Base-by-base conservation (phyloP, 2,888 invertebrate species). In the Apotomis capreana region DNA sequence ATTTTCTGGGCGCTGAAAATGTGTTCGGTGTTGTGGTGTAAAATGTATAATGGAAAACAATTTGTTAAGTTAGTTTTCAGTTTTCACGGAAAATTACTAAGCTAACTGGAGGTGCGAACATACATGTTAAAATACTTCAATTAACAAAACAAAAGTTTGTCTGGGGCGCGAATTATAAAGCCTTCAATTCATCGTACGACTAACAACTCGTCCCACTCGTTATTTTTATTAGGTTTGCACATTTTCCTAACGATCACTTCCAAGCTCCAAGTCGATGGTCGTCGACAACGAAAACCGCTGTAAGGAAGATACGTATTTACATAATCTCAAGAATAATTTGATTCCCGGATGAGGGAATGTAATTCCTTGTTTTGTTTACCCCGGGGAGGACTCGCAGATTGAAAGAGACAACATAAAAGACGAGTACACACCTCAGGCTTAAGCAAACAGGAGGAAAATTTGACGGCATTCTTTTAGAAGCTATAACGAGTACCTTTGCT, bases 321-420 rank as follows among this genome's bases (percentile, higher is more conserved):
- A 71, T 71, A 71, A 61, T 71, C 70, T 57, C 55, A 55, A 67
- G 70, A 67, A 67, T 71, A 71, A 71, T 71, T 60, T 61, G 70
- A 67, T 71, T 71, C 51, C 67, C 67, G 70, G 70, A 49, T 13
- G 51, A 40, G 40, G 61, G 55, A 49, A 71, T 71, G 60, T 70
- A 61, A 60, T 70, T 70, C 60, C 65, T 60, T 61, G 61, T 71
- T 44, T 67, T 71, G 67, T 71, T 70, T 67, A 49, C 63, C 44
- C 52, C 44, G 6, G 60, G 60, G 64, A 70, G 12, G 37, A 40
- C 44, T 64, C 15, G 52, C 36, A 37, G 69, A 62, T 49, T 13
- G 55, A 57, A 55, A 44, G 13, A 49, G 10, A 54, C 54, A 49
- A n/a, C 10, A 55, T 55, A 49, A 69, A 55, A 37, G 36, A 49